phyloP scores from a whole-genome alignment of 2,888 invertebrate species.

The Caenorhabditis sulstoni region DNA sequence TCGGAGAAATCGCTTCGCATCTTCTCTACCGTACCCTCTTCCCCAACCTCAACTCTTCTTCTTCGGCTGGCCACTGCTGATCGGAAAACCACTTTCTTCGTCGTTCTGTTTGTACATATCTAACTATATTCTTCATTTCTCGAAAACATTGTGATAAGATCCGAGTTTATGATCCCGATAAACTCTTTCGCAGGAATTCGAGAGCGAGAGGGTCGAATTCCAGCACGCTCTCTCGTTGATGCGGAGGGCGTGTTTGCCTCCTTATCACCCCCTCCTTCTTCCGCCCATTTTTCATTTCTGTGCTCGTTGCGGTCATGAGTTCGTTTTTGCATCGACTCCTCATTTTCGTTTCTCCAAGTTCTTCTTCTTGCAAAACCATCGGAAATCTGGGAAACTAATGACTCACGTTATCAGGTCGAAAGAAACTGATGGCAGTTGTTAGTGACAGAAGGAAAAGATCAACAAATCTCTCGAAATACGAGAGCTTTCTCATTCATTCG shows the following conservation, averaged over 20 bases:
- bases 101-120: constrained; percentile 34
- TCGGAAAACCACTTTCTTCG: neutral
- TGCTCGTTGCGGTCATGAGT: neutral
- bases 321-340: neutral
- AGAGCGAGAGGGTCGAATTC: no score
- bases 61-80: constrained; percentile 45
- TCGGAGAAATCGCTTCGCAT: constrained; percentile 73
- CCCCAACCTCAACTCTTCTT: constrained; percentile 49
- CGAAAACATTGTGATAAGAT: neutral
- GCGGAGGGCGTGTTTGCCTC: constrained; percentile 9
- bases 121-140: neutral
- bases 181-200: constrained; percentile 9
- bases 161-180: neutral
- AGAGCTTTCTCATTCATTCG: no score
- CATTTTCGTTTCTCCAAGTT: no score
- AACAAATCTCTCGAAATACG: no score
- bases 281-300: constrained; percentile 2
- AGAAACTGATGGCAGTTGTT: no score
- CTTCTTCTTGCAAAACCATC: no score
- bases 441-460: no score
- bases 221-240: constrained; percentile 24
- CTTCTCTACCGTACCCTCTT: constrained; percentile 61
- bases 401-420: no score
- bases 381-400: no score
- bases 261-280: constrained; percentile 27